Evolutionary conservation across 2,888 invertebrate genomes (phyloP), one percentile per base, ranked within the genome.

Genomic region (Microctonus aethiopoides): DNA sequence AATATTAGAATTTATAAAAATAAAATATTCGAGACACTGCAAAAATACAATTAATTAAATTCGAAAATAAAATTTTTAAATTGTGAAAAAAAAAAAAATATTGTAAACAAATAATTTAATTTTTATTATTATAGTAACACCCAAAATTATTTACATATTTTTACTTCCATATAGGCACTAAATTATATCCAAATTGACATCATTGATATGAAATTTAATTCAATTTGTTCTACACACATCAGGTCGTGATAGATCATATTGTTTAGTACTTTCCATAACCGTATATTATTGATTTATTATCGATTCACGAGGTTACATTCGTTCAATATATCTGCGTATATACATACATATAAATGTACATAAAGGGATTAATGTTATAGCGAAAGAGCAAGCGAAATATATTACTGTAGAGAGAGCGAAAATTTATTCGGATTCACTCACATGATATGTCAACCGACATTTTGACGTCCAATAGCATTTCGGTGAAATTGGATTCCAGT

Each of bases 381-480:
- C 7, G 7, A 32, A 20, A 57, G 57, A 32, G n/a, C n/a, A n/a
- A n/a, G n/a, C n/a, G n/a, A n/a, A n/a, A n/a, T n/a, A n/a, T n/a
- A n/a, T n/a, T n/a, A n/a, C n/a, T n/a, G n/a, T n/a, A n/a, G n/a
- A n/a, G 16, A 29, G 9, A 29, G 32, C 9, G 5, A 57, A 57
- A 20, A 39, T 39, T 39, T 20, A 60, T 39, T 22, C 22, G 22
- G 6, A 22, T 13, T 11, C 39, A 60, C 36, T 39, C 39, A 24
- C 26, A 26, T 54, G 54, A 54, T 60, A 36, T 11, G 32, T 36
- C 36, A 22, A 22, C 3, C 16, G 60, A 60, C 36, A 13, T 60
- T 60, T 60, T 60, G 60, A 60, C 60, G 60, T 60, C 22, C 60
- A 60, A 60, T 57, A 57, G 60, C 36, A 36, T 60, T 60, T 60